A percentile compares a stretch with the other conserved stretches of the same genome.
Evolutionary conservation across 2,113 vertebrate genomes (phyloP).

Genomic region (Saguinus midas): DNA sequence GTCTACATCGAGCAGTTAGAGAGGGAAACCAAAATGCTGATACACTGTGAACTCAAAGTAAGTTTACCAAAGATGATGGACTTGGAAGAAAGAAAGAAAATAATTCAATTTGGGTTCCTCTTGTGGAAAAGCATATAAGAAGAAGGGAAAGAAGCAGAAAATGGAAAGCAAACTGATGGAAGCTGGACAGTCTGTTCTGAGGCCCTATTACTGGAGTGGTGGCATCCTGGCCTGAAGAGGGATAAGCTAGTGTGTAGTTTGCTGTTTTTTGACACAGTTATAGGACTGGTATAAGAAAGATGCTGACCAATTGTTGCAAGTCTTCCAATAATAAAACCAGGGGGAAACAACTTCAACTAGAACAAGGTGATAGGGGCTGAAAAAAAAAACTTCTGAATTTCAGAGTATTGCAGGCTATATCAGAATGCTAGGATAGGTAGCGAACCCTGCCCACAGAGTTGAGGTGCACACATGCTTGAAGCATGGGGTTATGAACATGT

Average conservation of each 20-base stretch:
- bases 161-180: not conserved
- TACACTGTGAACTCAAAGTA: not conserved
- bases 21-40: not conserved
- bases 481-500: rapidly evolving
- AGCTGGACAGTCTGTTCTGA: not conserved
- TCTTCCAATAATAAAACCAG: not conserved
- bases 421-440: not conserved
- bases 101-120: not conserved
- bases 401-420: not conserved
- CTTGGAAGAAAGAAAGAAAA: not conserved
- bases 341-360: not conserved
- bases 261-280: not conserved
- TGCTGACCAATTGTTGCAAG: not conserved
- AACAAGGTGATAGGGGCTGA: not conserved
- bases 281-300: not conserved
- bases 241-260: rapidly evolving
- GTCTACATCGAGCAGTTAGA: not conserved
- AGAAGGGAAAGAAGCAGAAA: not conserved
- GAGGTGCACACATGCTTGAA: not conserved
- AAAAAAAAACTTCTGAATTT: not conserved
- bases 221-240: not conserved
- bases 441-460: not conserved
- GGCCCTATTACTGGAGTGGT: not conserved
- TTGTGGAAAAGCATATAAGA: not conserved
- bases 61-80: not conserved